Percentiles rank a stretch among this genome's conserved stretches.
Evolutionary conservation across 2,113 vertebrate genomes (phyloP).

Genomic region (Caranx ignobilis): DNA sequence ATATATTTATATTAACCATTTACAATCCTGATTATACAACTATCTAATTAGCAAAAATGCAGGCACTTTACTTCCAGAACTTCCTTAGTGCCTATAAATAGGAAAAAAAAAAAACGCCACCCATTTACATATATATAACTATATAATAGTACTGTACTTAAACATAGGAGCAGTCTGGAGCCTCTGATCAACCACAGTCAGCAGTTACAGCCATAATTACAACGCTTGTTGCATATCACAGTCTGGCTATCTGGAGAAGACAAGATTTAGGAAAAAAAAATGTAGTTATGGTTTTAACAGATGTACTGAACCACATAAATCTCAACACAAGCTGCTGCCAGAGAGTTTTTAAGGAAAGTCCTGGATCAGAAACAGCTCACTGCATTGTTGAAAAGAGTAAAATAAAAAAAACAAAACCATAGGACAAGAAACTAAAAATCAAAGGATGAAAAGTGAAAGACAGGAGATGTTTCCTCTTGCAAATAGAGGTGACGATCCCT

Average conservation of each 20-base stretch:
- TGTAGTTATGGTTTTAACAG: conserved; percentile 76
- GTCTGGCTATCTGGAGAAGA: conserved; percentile 63
- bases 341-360: conserved; percentile 44
- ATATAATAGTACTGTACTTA: conserved; percentile 69
- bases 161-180: conserved; percentile 56
- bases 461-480: neutral
- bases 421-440: conserved; percentile 24
- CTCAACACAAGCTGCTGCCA: conserved; percentile 61
- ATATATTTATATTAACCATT: conserved; percentile 74
- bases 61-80: conserved; percentile 75
- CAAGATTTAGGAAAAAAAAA: conserved; percentile 66
- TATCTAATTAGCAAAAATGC: conserved; percentile 66
- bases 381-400: conserved; percentile 40
- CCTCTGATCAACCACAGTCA: conserved; percentile 59
- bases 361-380: conserved; percentile 59
- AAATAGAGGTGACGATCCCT: conserved; percentile 33
- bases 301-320: conserved; percentile 77
- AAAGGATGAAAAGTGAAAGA: conserved; percentile 7
- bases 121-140: conserved; percentile 72
- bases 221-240: conserved; percentile 64
- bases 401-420: conserved; percentile 5
- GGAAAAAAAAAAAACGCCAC: conserved; percentile 57
- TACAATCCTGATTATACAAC: conserved; percentile 76
- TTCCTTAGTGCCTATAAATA: conserved; percentile 74
- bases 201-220: conserved; percentile 66